Conservation (phyloP, 2,113 vertebrate genomes). For the Haemorhous mexicanus region DNA sequence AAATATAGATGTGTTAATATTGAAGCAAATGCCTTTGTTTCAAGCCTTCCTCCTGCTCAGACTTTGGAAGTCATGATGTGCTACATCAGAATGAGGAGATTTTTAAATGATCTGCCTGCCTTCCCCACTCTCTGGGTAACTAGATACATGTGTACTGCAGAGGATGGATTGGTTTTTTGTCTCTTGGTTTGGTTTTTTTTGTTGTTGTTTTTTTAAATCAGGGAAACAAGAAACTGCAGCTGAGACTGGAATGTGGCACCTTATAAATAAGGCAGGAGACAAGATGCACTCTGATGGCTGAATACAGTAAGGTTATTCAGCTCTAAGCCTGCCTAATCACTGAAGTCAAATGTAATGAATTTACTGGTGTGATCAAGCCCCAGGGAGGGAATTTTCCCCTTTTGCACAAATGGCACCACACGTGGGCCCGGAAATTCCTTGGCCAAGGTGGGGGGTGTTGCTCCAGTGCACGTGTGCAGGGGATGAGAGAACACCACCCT, state of each 20-base stretch:
- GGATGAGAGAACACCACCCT: not conserved
- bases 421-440: slow-evolving; percentile 3
- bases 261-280: slow-evolving; percentile 53
- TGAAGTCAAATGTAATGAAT: slow-evolving; percentile 38
- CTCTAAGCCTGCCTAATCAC: slow-evolving; percentile 33
- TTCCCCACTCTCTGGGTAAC: not conserved
- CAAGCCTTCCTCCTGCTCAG: not conserved
- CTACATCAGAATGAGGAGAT: not conserved
- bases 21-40: slow-evolving; percentile 23
- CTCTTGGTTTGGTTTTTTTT: not conserved
- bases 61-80: not conserved
- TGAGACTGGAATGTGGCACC: slow-evolving; percentile 57
- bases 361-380: slow-evolving; percentile 31
- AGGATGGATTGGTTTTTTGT: not conserved
- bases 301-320: slow-evolving; percentile 57
- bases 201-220: not conserved
- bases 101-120: not conserved
- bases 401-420: not conserved
- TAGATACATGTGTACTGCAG: not conserved
- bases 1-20: not conserved
- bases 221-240: slow-evolving; percentile 37
- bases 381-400: not conserved
- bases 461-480: not conserved
- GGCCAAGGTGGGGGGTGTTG: not conserved
- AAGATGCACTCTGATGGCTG: slow-evolving; percentile 59